Percentiles rank a stretch among this genome's conserved stretches.
phyloP scores from a whole-genome alignment of 2,113 vertebrate genomes.

The Antechinus stuartii region DNA sequence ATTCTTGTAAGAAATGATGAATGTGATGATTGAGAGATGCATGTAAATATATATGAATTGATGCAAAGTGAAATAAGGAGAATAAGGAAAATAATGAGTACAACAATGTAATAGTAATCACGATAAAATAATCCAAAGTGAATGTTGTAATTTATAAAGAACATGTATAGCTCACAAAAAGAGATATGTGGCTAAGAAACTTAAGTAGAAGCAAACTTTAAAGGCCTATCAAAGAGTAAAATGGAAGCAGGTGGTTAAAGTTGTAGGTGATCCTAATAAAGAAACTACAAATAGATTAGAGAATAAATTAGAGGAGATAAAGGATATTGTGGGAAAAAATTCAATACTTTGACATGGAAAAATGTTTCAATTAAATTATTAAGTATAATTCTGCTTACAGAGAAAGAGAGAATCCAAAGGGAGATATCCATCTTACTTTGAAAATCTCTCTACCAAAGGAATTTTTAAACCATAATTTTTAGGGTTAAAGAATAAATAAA shows the following conservation, averaged over 20 bases:
- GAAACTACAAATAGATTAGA: neutral
- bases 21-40: neutral
- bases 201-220: neutral
- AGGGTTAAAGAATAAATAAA: neutral
- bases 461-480: neutral
- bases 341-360: neutral
- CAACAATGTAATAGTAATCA: neutral
- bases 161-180: neutral
- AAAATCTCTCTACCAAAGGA: neutral
- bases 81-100: neutral
- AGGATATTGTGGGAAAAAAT: neutral
- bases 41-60: neutral
- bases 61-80: neutral
- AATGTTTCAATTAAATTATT: neutral
- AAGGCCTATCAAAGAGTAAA: neutral
- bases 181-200: neutral
- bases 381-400: neutral
- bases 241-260: neutral
- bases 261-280: neutral
- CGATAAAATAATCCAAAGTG: neutral
- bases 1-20: neutral
- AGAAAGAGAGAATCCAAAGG: neutral
- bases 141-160: neutral
- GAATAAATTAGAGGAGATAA: neutral
- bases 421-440: neutral